A percentile compares a stretch with the other conserved stretches of the same genome.
These are phyloP conservation scores for Cryptoprocta ferox DNA, from an alignment of 2,797 vertebrate genomes.

Conservation along the genomic window DNA sequence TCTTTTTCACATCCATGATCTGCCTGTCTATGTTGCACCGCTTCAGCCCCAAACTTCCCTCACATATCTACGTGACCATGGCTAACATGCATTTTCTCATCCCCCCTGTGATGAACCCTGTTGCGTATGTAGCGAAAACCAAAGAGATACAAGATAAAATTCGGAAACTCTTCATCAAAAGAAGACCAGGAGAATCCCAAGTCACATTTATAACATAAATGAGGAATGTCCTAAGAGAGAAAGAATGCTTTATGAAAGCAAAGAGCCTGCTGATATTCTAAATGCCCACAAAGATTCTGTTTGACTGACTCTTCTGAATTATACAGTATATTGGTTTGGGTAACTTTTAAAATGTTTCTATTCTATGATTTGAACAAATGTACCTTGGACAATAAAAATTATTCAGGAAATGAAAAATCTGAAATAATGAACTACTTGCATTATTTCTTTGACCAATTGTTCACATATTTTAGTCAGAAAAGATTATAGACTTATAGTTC, in stretches of 20 bases:
- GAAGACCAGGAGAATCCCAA: background rate
- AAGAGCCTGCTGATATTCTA: background rate
- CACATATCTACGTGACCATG: slow-evolving; percentile 64
- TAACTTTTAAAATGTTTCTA: background rate
- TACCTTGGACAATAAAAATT: background rate
- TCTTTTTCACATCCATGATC: slow-evolving; percentile 70
- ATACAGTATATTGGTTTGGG: background rate
- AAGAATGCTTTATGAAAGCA: background rate
- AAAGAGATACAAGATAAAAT: slow-evolving; percentile 59
- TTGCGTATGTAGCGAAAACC: slow-evolving; percentile 73
- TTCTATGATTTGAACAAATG: background rate
- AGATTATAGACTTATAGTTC: background rate
- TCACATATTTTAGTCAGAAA: background rate
- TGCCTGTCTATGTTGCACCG: slow-evolving; percentile 65
- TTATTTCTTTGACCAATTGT: background rate
- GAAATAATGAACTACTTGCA: background rate
- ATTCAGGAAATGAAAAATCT: background rate
- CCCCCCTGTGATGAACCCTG: slow-evolving; percentile 73
- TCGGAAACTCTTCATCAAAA: background rate
- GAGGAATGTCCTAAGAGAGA: background rate
- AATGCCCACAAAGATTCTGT: background rate
- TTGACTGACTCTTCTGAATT: background rate
- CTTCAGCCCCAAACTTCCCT: slow-evolving; percentile 56
- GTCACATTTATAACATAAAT: background rate
- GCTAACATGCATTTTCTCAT: slow-evolving; percentile 77